Base-by-base conservation (phyloP, 2,888 invertebrate genomes). In the Cancer borealis region DNA sequence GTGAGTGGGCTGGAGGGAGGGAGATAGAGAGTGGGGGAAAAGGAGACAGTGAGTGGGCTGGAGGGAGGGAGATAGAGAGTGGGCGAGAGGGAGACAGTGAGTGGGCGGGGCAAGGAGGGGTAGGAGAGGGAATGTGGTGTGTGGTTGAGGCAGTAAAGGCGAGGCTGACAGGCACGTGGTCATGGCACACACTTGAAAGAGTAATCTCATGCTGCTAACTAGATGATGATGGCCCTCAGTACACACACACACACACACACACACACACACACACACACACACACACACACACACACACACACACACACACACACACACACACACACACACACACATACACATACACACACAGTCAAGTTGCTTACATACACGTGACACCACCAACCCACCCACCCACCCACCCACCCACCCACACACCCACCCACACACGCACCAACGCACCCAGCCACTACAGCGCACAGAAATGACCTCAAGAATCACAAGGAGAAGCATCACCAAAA, bases 121-220 rank as follows among this genome's bases (percentile, higher is more conserved):
- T 73, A 26, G 6, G 73, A 6, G 73, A 73, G 73, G 26, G 21
- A 60, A 21, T 60, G 73, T 73, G 73, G 26, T 39, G 39, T 39
- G 73, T 26, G 73, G 73, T n/a, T 5, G 73, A 26, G 26, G 73
- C 84, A 84, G 84, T 84, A 14, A 73, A n/a, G 39, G 84, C 84
- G 30, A 12, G 84, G 39, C 84, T 30, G 30, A 39, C 39, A 12
- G 84, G 84, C 84, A 84, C 84, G 84, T 84, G 84, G 30, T 84
- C 84, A 84, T 14, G 12, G 30, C 30, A 30, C 30, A 84, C 84
- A 84, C 14, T 84, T 84, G 84, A 84, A 84, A 84, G 84, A 84
- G 39, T 84, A 39, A 84, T 84, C 30, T 84, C 84, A 84, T 39
- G 84, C 39, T 84, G 84, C 39, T 84, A 84, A 84, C 84, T 84